phyloP scores from a whole-genome alignment of 2,888 invertebrate species.

The Scrobipalpa costella region DNA sequence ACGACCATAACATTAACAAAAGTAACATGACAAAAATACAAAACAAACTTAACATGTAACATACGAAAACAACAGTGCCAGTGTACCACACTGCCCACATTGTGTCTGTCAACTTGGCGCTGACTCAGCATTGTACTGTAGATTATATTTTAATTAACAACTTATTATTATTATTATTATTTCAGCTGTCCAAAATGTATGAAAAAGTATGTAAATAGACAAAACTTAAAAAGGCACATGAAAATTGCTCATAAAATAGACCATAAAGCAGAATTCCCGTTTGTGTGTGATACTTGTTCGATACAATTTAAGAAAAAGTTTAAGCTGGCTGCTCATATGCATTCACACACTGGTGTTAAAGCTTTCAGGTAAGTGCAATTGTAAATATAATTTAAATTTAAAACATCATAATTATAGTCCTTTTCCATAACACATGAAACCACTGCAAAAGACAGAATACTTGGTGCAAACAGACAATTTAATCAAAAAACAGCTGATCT shows the following conservation, averaged over 20 bases:
- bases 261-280: slow-evolving; percentile 49
- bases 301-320: slow-evolving; percentile 79
- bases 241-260: slow-evolving; percentile 66
- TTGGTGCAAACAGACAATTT: too few relatives aligned
- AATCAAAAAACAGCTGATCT: too few relatives aligned
- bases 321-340: slow-evolving; percentile 80
- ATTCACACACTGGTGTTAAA: slow-evolving; percentile 75
- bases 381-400: not conserved
- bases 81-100: too few relatives aligned
- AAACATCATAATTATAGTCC: not conserved
- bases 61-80: too few relatives aligned
- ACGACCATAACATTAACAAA: too few relatives aligned
- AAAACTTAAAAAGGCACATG: slow-evolving; percentile 82
- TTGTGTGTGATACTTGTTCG: slow-evolving; percentile 76
- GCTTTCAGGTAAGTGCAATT: slow-evolving; percentile 51
- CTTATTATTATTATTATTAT: slow-evolving; percentile 26
- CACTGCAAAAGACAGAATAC: too few relatives aligned
- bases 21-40: too few relatives aligned
- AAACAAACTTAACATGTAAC: too few relatives aligned
- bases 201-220: slow-evolving; percentile 72
- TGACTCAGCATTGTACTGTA: too few relatives aligned
- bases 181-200: slow-evolving; percentile 73
- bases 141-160: too few relatives aligned
- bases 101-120: too few relatives aligned
- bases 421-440: too few relatives aligned